phyloP scores from a whole-genome alignment of 2,113 vertebrate genomes.

The Probosciger aterrimus region DNA sequence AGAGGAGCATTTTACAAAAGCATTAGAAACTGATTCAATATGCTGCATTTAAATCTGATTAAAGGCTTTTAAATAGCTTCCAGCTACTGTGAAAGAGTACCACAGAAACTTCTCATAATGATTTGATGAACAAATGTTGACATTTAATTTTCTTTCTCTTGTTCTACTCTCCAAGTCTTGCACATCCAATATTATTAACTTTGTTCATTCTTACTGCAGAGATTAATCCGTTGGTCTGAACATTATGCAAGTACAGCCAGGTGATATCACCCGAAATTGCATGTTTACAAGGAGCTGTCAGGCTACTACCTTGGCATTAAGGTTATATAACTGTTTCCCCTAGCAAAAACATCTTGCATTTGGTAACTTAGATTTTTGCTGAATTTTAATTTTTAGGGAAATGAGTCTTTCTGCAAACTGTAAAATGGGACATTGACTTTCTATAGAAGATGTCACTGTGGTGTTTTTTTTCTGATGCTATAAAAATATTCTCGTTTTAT shows the following conservation, averaged over 20 bases:
- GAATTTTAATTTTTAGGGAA: background rate
- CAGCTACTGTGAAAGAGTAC: background rate
- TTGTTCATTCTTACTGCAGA: background rate
- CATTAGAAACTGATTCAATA: background rate
- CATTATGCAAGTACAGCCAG: background rate
- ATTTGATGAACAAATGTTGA: slow-evolving; percentile 22
- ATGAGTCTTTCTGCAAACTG: background rate
- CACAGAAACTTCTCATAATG: background rate
- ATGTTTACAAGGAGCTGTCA: background rate
- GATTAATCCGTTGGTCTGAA: background rate
- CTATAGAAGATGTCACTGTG: background rate
- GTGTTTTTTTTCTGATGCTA: background rate
- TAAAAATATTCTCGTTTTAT: background rate
- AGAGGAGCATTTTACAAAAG: background rate
- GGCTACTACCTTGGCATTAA: background rate
- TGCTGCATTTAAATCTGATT: background rate
- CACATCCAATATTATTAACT: background rate
- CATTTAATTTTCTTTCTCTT: slow-evolving; percentile 13
- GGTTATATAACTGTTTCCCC: background rate
- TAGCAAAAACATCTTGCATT: background rate
- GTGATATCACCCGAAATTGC: background rate
- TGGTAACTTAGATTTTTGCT: background rate
- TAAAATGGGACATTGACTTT: background rate
- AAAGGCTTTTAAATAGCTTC: background rate
- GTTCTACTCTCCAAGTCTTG: background rate